Conservation (phyloP, 2,113 vertebrate genomes). For the Jacana jacana region DNA sequence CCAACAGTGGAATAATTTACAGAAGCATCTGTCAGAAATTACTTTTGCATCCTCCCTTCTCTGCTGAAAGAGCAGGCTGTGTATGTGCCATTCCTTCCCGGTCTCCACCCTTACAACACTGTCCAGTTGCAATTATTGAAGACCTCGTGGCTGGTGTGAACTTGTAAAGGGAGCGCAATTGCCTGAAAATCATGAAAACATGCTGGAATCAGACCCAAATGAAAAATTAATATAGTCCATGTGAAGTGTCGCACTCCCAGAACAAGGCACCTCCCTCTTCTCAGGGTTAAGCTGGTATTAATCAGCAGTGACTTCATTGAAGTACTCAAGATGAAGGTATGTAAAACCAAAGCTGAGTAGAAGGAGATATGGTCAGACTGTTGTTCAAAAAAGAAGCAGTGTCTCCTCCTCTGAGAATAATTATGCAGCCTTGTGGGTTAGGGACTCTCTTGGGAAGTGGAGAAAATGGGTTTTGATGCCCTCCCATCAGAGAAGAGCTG, state of each 20-base stretch:
- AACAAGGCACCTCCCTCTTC: neutral
- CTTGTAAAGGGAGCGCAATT: neutral
- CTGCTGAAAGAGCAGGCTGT: neutral
- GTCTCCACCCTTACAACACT: rapidly evolving
- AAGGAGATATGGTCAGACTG: neutral
- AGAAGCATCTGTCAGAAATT: neutral
- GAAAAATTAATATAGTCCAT: rapidly evolving
- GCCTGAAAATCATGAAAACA: neutral
- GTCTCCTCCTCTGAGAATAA: neutral
- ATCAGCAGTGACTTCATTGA: neutral
- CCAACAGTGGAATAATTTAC: neutral
- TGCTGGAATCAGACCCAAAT: neutral
- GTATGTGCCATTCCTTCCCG: rapidly evolving
- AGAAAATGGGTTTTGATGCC: neutral
- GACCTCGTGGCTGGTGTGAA: neutral
- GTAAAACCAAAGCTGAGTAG: neutral
- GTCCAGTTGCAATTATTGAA: neutral
- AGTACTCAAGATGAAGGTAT: neutral
- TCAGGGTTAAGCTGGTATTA: neutral
- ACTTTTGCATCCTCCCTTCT: neutral
- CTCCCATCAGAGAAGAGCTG: neutral
- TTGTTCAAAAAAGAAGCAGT: neutral
- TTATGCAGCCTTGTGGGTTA: neutral
- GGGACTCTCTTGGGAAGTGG: neutral
- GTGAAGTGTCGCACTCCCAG: neutral